Evolutionary conservation across 1,140 invertebrate genomes (phyloP).

Genomic region (Vanessa atalanta): DNA sequence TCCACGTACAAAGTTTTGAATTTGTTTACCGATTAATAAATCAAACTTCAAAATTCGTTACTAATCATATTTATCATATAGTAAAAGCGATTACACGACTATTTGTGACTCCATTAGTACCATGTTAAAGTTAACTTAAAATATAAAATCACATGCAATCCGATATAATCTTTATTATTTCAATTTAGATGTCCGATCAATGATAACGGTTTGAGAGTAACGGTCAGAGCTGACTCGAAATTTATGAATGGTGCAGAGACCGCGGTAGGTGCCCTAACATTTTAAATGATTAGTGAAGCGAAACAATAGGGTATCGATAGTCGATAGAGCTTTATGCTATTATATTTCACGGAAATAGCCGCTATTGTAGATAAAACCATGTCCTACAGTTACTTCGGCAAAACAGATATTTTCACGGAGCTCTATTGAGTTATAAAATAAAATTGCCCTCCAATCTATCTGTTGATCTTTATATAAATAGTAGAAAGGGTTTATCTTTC

Average conservation of each 20-base stretch:
- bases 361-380: conserved; percentile 43
- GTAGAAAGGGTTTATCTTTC: conserved; percentile 1
- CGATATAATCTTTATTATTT: conserved; percentile 49
- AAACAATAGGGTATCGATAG: conserved; percentile 41
- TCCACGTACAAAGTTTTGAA: too few species aligned
- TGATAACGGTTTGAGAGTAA: conserved; percentile 53
- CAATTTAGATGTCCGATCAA: conserved; percentile 47
- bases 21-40: not conserved
- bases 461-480: conserved; percentile 10
- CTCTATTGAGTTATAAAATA: conserved; percentile 45
- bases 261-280: conserved; percentile 60
- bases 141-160: conserved; percentile 24
- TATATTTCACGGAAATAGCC: conserved; percentile 49
- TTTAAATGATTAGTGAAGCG: conserved; percentile 52
- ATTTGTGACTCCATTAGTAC: conserved; percentile 9
- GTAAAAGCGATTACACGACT: not conserved
- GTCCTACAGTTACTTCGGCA: conserved; percentile 35
- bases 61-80: not conserved
- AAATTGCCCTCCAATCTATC: conserved; percentile 32
- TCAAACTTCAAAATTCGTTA: not conserved
- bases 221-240: conserved; percentile 46
- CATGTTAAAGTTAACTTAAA: conserved; percentile 22
- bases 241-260: conserved; percentile 62
- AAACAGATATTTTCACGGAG: conserved; percentile 40
- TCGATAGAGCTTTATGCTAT: conserved; percentile 47